Evolutionary conservation across 2,797 vertebrate genomes (phyloP).

Genomic region (Semaprochilodus insignis): DNA sequence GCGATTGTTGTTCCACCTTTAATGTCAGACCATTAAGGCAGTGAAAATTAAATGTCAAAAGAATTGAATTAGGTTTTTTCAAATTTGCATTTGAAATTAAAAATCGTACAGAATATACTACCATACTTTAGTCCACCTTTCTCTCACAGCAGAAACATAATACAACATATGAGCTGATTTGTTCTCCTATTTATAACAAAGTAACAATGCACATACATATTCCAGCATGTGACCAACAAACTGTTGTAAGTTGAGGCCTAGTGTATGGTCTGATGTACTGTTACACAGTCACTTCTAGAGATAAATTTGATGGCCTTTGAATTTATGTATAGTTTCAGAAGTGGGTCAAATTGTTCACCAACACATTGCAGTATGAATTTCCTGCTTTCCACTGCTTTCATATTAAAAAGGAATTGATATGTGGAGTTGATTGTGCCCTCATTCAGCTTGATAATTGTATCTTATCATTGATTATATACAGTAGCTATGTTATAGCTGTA

Average conservation of each 20-base stretch:
- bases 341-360: background rate
- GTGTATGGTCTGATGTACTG: background rate
- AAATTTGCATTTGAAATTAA: too few relatives aligned
- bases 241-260: background rate
- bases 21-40: too few relatives aligned
- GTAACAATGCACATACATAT: background rate
- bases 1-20: too few relatives aligned
- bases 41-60: too few relatives aligned
- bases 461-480: background rate
- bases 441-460: background rate
- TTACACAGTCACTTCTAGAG: background rate
- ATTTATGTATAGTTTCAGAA: background rate
- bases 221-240: background rate
- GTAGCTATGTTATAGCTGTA: background rate
- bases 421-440: background rate
- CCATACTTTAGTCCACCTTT: too few relatives aligned
- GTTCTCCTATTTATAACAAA: background rate
- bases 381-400: background rate
- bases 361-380: background rate
- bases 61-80: too few relatives aligned
- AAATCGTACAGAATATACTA: too few relatives aligned
- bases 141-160: background rate
- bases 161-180: background rate
- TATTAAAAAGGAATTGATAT: background rate
- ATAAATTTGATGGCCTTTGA: background rate